Evolutionary conservation across 2,113 vertebrate species (phyloP).

Genomic region (Laticauda laticaudata): DNA sequence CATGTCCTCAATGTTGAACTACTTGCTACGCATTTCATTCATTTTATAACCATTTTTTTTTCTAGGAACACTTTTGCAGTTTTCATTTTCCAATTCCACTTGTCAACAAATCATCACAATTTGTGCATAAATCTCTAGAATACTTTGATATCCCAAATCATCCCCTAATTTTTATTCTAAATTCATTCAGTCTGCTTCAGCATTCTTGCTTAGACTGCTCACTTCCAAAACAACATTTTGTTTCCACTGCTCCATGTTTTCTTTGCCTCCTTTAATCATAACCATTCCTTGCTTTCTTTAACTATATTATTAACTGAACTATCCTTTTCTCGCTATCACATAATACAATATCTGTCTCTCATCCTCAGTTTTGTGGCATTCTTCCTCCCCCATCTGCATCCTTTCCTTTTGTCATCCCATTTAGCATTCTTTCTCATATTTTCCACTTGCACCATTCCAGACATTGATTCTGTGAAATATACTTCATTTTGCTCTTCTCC

Average conservation of each 20-base stretch:
- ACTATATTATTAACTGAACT: neutral
- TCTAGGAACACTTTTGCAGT: neutral
- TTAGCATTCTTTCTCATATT: neutral
- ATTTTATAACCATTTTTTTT: neutral
- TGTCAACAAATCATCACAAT: neutral
- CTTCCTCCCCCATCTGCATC: neutral
- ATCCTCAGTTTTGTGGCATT: neutral
- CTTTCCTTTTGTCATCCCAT: neutral
- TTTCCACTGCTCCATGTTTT: neutral
- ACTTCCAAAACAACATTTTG: neutral
- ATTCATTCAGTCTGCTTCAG: neutral
- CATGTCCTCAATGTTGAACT: neutral
- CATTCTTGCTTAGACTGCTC: neutral
- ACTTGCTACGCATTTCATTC: neutral
- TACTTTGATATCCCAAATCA: neutral
- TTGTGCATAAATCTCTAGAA: neutral
- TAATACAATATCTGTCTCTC: neutral
- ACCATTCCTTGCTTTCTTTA: neutral
- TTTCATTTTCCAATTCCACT: neutral
- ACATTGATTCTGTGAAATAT: neutral
- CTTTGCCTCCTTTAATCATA: neutral
- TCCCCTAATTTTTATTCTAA: neutral
- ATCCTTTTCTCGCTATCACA: neutral
- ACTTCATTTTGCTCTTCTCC: neutral
- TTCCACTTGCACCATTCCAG: neutral